Base-by-base conservation (phyloP, 2,113 vertebrate species). In the Gymnogyps californianus region DNA sequence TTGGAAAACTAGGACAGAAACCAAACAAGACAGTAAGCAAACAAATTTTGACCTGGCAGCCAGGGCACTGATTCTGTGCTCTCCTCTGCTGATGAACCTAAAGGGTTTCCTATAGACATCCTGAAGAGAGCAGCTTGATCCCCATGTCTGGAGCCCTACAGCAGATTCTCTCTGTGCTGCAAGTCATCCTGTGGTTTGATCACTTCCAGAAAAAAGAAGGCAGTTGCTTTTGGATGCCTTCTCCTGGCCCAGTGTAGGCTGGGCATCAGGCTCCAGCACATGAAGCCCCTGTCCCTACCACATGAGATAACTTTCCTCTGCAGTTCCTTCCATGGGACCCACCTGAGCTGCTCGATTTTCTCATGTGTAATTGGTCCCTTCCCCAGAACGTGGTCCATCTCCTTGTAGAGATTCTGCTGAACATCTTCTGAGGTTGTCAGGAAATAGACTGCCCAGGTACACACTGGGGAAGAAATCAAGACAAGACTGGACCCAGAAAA, bases 361-460 rank as follows among this genome's bases (percentile, higher is more conserved):
- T 99, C 99, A 69, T 98, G 96, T 38, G 99, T 98, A 92, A 99
- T 70, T 22, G 98, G 98, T 74, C 97, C 98, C 19, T 99, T 98
- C 19, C 99, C 99, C 49, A 99, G 97, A 96, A 99, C 98, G 4
- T 93, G 96, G 26, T 98, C 97, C 95, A 99, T 82, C 90, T 99
- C 99, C 94, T 98, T 95, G 96, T 98, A 97, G 31, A 99, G 97
- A 94, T 99, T 99, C 83, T 99, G 98, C 97, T 99, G 99, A 83
- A 99, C 97, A 26, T 99, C 98, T 97, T 99, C 98, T 16, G 99
- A 99, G 34, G 98, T 98, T 34, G 99, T 99, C 96, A 99, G 98
- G 98, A 99, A 99, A 96, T 98, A 99, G n/a, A 99, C 98, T 34
- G 98, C 98, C 99, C 99, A 99, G 87, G 99, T 99, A 76, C 99